Base-by-base conservation (phyloP, 2,797 vertebrate genomes). In the Dallia pectoralis region DNA sequence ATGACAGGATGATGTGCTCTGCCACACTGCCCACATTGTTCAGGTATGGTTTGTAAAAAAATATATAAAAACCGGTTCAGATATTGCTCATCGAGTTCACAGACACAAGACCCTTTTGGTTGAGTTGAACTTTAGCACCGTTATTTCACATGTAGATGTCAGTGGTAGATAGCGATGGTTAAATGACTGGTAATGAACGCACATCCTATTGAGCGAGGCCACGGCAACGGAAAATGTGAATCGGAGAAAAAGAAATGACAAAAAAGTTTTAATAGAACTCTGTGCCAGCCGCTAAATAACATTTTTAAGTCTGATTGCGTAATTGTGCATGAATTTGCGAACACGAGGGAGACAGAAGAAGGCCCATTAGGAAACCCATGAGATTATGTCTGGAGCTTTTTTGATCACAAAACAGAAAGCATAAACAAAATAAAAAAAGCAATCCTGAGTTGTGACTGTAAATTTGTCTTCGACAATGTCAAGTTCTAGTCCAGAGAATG, bases 51-150 rank as follows among this genome's bases (percentile, higher is more conserved):
- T n/a, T 36, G 3, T 33, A 47, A 56, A 53, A 40, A 49, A 47
- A 30, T 36, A 4, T 1, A 36, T 4, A 27, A 36, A 32, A 27
- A 77, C 78, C 76, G 73, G 76, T 82, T 82, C 75, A 80, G 69
- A 8, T 27, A 16, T 3, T 12, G 61, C 36, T 44, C 81, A 84
- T 83, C 82, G 78, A 84, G 78, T 32, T 66, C 32, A 65, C n/a
- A 71, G 73, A 73, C 67, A 77, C 75, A 89, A 86, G 74, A 44
- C 71, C 59, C 64, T 1, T 56, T 44, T 44, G 48, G 62, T 72
- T 87, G 77, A 84, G 81, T 71, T 75, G 85, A 89, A 84, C 79
- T 69, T 81, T 76, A 84, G 79, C 82, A 75, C 72, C 66, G 32
- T 81, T 56, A 36, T 77, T 78, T 18, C 65, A 79, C 36, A 4